Evolutionary conservation across 2,797 vertebrate genomes (phyloP).

Genomic region (Cheirogaleus major): DNA sequence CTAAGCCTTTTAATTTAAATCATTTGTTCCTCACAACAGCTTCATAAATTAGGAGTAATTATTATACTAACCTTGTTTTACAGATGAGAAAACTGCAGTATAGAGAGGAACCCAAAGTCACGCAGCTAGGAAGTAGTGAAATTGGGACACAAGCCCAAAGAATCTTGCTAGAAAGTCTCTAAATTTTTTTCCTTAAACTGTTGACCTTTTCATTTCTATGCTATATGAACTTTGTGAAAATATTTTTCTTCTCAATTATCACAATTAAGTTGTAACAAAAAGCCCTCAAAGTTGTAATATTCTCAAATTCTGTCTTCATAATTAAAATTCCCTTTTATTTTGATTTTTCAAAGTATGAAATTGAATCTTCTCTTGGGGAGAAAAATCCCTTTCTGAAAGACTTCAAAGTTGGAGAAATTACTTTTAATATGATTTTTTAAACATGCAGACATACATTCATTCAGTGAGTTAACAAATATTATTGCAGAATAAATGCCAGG

Average conservation of each 20-base stretch:
- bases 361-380: constrained; percentile 15
- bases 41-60: background rate
- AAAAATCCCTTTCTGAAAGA: background rate
- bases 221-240: background rate
- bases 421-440: constrained; percentile 39
- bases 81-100: background rate
- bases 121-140: background rate
- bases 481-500: background rate
- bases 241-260: constrained; percentile 22
- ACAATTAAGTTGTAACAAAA: background rate
- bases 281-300: constrained; percentile 36
- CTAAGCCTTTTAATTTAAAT: background rate
- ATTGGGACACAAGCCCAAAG: background rate
- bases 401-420: constrained; percentile 37
- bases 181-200: background rate
- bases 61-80: background rate
- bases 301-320: constrained; percentile 31
- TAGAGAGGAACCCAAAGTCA: background rate
- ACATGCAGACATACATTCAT: background rate
- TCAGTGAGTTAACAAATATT: constrained; percentile 3
- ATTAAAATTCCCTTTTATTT: constrained; percentile 40
- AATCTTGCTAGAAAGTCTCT: background rate
- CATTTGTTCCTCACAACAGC: background rate
- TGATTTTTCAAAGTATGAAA: constrained; percentile 33
- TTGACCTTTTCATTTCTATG: background rate